Evolutionary conservation across 2,888 invertebrate genomes (phyloP), one percentile per base, ranked within the genome.

Genomic region (Stenodera caucasica): DNA sequence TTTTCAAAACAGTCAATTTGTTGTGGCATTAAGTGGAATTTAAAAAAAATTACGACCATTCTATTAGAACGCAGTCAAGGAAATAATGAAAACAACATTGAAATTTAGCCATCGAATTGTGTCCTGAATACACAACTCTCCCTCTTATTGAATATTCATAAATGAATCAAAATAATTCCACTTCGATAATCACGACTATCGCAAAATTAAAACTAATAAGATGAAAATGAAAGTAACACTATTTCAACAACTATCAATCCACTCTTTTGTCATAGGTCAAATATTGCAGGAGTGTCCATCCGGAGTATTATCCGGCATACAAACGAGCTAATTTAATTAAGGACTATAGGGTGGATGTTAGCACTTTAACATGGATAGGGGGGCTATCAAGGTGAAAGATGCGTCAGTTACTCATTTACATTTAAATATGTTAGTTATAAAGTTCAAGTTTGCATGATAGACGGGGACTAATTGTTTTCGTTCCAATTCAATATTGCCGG

Each of bases 241-340:
- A n/a, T n/a, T 18, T 18, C 37, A 11, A 18, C 3, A 12, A 12
- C 21, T 21, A 3, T 12, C 18, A 1, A 11, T 14, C 30, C 6
- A 12, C 30, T 14, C 14, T 23, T 40, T 30, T 49, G 33, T 57
- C 53, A 49, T 49, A 49, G 59, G 51, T 53, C 58, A 64, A 64
- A 63, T 59, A 63, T 57, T 58, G 57, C 58, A 61, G 64, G 54
- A 66, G 53, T 60, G 60, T 58, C 67, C 66, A 65, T 67, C 59
- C 65, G 58, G 65, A 57, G 60, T 57, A 65, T 67, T 65, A 68
- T 66, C 64, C 65, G 64, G 61, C 64, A 65, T 65, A 60, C 64
- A 64, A 66, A 63, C 65, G 57, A 61, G 68, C 67, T 67, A 70
- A 70, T 69, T 70, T 70, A 70, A 70, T 70, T 69, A 70, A 61